A percentile compares a stretch with the other conserved stretches of the same genome.
phyloP scores from a whole-genome alignment of 2,797 vertebrate species.

The Syngnathus acus region DNA sequence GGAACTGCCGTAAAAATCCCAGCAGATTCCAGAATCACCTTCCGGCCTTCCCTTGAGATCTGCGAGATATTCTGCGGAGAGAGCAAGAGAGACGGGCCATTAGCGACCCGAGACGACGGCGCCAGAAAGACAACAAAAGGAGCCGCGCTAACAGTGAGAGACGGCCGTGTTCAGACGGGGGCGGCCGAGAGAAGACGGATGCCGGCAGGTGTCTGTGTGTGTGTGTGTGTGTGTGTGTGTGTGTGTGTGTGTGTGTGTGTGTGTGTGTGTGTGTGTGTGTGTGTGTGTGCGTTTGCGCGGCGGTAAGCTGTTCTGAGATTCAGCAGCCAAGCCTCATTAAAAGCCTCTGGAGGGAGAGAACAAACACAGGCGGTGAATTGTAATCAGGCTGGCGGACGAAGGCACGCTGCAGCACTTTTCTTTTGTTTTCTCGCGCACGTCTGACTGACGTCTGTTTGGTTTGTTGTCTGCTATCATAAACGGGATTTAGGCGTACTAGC shows the following conservation, averaged over 20 bases:
- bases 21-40: conserved; percentile 78
- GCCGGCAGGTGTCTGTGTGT: conserved; percentile 27
- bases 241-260: conserved; percentile 23
- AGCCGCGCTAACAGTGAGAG: conserved; percentile 8
- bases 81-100: conserved; percentile 34
- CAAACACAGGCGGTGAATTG: conserved; percentile 40
- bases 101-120: conserved; percentile 51
- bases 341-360: conserved; percentile 46
- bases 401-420: conserved; percentile 7
- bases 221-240: conserved; percentile 9
- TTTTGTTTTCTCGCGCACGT: background rate
- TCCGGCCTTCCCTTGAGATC: conserved; percentile 85
- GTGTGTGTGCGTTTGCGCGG: conserved; percentile 20
- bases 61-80: conserved; percentile 86
- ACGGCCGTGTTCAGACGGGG: background rate
- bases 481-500: background rate
- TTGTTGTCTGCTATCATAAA: background rate
- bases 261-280: conserved; percentile 10
- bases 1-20: conserved; percentile 92
- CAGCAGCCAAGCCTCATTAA: conserved; percentile 59
- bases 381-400: conserved; percentile 28
- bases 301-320: conserved; percentile 29
- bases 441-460: background rate
- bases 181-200: conserved; percentile 21
- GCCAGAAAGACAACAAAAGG: conserved; percentile 39